A percentile compares a stretch with the other conserved stretches of the same genome.
Conservation (phyloP, 2,888 invertebrate genomes). For the Ectropis crepuscularia region DNA sequence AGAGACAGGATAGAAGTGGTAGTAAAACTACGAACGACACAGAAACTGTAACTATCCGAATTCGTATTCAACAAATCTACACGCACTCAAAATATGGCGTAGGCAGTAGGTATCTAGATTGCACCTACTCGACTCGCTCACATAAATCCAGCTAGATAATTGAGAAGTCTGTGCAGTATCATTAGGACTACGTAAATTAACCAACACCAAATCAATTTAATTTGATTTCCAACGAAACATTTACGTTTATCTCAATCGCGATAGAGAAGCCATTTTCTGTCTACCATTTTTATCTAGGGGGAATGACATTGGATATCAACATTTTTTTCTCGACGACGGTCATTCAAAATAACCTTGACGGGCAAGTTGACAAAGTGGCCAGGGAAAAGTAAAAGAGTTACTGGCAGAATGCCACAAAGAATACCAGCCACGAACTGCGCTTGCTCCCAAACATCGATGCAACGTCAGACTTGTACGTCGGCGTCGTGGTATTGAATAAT, state of each 20-base stretch:
- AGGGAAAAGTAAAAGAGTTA: slow-evolving; percentile 61
- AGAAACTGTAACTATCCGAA: no score
- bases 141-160: slow-evolving; percentile 1
- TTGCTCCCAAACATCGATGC: slow-evolving; percentile 37
- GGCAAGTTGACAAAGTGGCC: slow-evolving; percentile 72
- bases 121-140: slow-evolving; percentile 14
- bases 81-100: slow-evolving; percentile 10
- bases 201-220: no score
- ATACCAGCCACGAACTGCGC: slow-evolving; percentile 33
- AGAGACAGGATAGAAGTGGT: no score
- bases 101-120: slow-evolving; percentile 6
- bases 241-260: not conserved
- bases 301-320: slow-evolving; percentile 63
- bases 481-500: slow-evolving; percentile 33
- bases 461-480: slow-evolving; percentile 31
- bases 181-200: not conserved
- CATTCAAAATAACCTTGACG: slow-evolving; percentile 69
- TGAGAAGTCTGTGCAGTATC: slow-evolving; percentile 8
- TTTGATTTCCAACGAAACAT: not conserved
- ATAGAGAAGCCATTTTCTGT: slow-evolving; percentile 6
- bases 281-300: slow-evolving; percentile 48
- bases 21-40: no score
- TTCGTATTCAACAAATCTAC: not conserved
- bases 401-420: slow-evolving; percentile 69
- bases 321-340: slow-evolving; percentile 40